These are phyloP conservation scores for rat (Rattus norvegicus) DNA, from an alignment of 2,113 vertebrate species.

Conservation along the genomic window DNA sequence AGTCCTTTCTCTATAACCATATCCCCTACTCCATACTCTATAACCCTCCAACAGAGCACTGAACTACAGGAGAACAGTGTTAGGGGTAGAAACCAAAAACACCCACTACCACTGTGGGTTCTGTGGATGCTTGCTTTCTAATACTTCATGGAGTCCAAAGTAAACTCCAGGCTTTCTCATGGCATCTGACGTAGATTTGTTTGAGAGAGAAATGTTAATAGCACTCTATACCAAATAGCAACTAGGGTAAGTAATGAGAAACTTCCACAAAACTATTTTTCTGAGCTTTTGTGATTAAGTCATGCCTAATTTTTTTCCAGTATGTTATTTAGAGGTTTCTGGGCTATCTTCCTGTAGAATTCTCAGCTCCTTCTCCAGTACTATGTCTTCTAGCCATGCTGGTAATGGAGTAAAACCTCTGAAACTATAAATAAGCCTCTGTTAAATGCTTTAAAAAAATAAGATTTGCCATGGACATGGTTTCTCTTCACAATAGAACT, in stretches of 20 bases:
- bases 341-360: background rate
- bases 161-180: constrained; percentile 67
- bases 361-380: background rate
- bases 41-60: background rate
- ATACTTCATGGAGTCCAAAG: constrained; percentile 69
- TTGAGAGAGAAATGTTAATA: constrained; percentile 21
- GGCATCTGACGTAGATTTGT: constrained; percentile 53
- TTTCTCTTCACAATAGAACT: background rate
- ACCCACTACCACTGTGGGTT: constrained; percentile 28
- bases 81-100: constrained; percentile 52
- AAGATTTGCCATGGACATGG: background rate
- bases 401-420: background rate
- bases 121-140: constrained; percentile 59
- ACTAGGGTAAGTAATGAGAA: constrained; percentile 60
- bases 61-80: background rate
- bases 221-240: background rate
- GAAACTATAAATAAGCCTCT: background rate
- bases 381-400: background rate
- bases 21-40: background rate
- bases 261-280: constrained; percentile 56
- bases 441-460: background rate
- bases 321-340: constrained; percentile 60
- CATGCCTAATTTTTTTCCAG: constrained; percentile 49
- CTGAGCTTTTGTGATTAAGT: constrained; percentile 60
- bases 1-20: too few species aligned